These are phyloP conservation scores for Nasonia giraulti DNA, from an alignment of 1,140 invertebrate species.

Conservation along the genomic window DNA sequence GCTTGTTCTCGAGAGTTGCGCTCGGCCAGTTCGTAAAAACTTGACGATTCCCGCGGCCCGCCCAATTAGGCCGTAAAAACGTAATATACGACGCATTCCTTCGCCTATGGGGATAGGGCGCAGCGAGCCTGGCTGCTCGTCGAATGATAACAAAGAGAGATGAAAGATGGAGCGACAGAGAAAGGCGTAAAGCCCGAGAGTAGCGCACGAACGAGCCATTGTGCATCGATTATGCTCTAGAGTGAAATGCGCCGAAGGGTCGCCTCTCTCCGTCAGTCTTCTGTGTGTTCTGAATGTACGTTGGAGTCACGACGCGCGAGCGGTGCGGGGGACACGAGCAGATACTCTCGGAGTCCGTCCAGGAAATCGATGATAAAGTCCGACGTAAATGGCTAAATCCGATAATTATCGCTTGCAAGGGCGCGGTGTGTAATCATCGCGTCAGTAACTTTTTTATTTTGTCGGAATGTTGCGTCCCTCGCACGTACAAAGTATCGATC, in stretches of 20 bases:
- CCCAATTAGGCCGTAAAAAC: constrained; percentile 22
- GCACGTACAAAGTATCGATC: too few relatives aligned
- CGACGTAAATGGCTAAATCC: neutral
- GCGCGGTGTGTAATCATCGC: too few relatives aligned
- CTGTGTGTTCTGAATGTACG: neutral
- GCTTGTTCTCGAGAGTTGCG: neutral
- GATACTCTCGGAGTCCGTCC: neutral
- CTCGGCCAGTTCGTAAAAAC: neutral
- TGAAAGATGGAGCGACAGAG: constrained; percentile 23
- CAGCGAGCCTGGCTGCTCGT: neutral
- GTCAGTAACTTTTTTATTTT: too few relatives aligned
- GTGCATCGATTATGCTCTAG: constrained; percentile 47
- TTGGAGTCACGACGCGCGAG: constrained; percentile 12
- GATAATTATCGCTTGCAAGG: too few relatives aligned
- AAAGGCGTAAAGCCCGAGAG: constrained; percentile 15
- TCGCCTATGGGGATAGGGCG: too few relatives aligned
- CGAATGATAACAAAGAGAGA: constrained; percentile 25
- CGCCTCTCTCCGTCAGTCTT: constrained; percentile 10
- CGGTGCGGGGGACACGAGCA: neutral
- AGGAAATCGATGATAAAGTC: neutral
- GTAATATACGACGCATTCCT: constrained; percentile 4
- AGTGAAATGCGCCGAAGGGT: constrained; percentile 34
- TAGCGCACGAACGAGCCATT: constrained; percentile 48
- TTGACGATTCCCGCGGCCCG: neutral
- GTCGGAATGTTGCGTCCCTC: too few relatives aligned